Percentiles rank a stretch among this genome's conserved stretches.
Conservation (phyloP, 2,797 vertebrate species). For the Microcaecilia unicolor region DNA sequence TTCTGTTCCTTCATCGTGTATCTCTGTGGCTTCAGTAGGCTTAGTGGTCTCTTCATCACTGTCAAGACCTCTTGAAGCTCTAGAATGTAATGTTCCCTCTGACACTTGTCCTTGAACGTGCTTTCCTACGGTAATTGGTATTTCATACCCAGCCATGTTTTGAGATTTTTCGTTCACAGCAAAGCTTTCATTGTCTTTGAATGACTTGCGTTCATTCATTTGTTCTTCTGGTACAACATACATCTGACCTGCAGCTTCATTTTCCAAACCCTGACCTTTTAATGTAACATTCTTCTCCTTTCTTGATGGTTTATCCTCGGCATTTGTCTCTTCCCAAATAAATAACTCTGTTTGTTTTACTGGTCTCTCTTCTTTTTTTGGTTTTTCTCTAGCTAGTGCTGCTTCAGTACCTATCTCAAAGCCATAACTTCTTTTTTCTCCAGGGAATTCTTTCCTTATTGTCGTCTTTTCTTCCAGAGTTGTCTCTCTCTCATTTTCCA, state of each 20-base stretch:
- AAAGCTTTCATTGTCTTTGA: conserved; percentile 2
- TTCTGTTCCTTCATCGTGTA: conserved; percentile 8
- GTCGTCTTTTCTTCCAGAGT: conserved; percentile 2
- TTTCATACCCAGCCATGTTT: conserved; percentile 9
- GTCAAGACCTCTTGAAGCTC: conserved; percentile 3
- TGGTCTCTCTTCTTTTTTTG: background rate
- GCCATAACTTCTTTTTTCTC: conserved; percentile 14
- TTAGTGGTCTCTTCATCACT: background rate
- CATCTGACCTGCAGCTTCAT: conserved; percentile 12
- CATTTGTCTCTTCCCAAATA: conserved; percentile 6
- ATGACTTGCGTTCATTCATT: conserved; percentile 1
- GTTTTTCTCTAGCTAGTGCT: background rate
- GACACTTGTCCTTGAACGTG: background rate
- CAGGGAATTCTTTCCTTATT: conserved; percentile 7
- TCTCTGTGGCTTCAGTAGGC: background rate
- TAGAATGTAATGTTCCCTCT: conserved; percentile 6
- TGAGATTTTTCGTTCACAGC: background rate
- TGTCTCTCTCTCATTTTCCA: conserved; percentile 4
- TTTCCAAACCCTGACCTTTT: conserved; percentile 34
- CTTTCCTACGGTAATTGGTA: conserved; percentile 28
- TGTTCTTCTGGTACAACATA: conserved; percentile 7
- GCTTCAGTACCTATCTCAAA: conserved; percentile 14
- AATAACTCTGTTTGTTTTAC: conserved; percentile 49
- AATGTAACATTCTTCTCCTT: conserved; percentile 32
- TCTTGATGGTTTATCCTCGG: conserved; percentile 22